These are phyloP conservation scores for Thunnus thynnus DNA, from an alignment of 2,113 vertebrate species.

Conservation along the genomic window DNA sequence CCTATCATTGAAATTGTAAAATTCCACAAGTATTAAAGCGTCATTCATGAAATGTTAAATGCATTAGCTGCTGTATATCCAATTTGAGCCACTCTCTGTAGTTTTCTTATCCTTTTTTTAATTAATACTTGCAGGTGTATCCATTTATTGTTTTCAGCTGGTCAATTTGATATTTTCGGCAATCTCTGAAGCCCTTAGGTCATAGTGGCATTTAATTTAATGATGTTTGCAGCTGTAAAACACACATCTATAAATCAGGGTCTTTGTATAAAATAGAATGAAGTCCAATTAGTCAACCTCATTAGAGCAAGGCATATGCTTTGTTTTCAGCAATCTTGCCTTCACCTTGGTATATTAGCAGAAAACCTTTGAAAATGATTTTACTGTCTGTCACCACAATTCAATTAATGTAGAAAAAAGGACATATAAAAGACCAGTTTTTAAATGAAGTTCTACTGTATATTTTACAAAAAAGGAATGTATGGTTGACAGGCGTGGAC, in stretches of 20 bases:
- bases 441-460: background rate
- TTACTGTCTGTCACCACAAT: background rate
- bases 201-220: constrained; percentile 4
- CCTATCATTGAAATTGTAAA: background rate
- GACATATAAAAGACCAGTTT: background rate
- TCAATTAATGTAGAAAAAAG: background rate
- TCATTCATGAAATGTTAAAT: background rate
- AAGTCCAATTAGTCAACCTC: background rate
- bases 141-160: background rate
- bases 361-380: background rate
- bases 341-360: background rate
- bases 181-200: background rate
- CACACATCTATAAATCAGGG: background rate
- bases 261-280: constrained; percentile 10
- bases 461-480: background rate
- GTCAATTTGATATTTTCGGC: background rate
- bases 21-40: background rate
- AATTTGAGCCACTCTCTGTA: background rate
- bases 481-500: background rate
- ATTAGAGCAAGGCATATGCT: background rate
- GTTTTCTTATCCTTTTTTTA: background rate
- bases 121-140: background rate
- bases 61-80: background rate
- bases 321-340: background rate
- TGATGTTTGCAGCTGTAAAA: background rate